Evolutionary conservation across 2,888 invertebrate species (phyloP), one percentile per base, ranked within the genome.

Genomic region (Heterodera filipjevi): DNA sequence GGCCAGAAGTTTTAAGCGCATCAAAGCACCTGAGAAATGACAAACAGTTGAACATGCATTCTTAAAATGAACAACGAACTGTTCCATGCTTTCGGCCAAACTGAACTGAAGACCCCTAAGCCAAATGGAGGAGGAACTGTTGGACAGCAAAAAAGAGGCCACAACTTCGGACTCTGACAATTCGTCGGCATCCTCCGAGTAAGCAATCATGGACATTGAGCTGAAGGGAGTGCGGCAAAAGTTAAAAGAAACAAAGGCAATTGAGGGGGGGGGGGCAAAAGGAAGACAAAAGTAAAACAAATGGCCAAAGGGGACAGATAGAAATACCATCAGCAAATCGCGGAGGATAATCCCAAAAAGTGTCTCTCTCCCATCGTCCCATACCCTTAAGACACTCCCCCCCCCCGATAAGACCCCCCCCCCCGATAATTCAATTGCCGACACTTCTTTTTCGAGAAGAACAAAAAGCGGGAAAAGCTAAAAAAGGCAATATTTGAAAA

Each of bases 41-140:
- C 27, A 14, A 30, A 30, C 1, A 16, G 14, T 19, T 2, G 10
- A n/a, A 10, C 22, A 49, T 5, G 35, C 49, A 19, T 39, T 27
- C 30, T 2, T 14, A 5, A 27, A 33, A n/a, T 16, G 35, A 12
- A 19, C 27, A 44, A 46, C 77, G 32, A 33, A 77, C 77, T 79
- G 79, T 35, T 78, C 77, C 79, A 79, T 79, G 77, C 76, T 83
- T 77, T 83, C 83, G 53, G 83, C 83, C 66, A 83, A 83, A 78
- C 84, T 83, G 39, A 82, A 77, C 19, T 73, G 82, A 19, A 83
- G 80, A 32, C 82, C 84, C 30, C 83, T 79, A 82, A 82, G 77
- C 74, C 76, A 81, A 33, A 81, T 35, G 71, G 71, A 70, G 71
- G 71, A 70, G 8, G 79, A 82, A 71, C 73, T 82, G 76, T 49